A percentile compares a stretch with the other conserved stretches of the same genome.
Conservation (phyloP, 2,797 vertebrate species). For the Thunnus albacares region DNA sequence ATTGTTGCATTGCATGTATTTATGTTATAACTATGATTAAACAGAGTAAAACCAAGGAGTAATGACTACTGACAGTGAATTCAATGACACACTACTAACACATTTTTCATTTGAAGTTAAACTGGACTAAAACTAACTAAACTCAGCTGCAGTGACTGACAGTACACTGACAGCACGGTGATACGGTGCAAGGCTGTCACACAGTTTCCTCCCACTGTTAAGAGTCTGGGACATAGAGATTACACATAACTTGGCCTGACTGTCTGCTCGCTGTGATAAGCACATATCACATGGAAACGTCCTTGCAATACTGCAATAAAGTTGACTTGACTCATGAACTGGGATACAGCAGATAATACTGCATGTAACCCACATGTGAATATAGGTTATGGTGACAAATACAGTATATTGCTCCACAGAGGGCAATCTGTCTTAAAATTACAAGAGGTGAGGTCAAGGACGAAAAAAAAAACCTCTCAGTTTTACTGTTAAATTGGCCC, state of each 20-base stretch:
- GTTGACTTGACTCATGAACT: conserved; percentile 2
- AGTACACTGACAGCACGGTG: conserved; percentile 53
- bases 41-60: conserved; percentile 32
- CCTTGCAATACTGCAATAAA: conserved; percentile 27
- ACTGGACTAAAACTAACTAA: conserved; percentile 1
- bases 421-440: conserved; percentile 3
- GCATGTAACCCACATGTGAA: conserved; percentile 29
- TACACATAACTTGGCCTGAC: conserved; percentile 61
- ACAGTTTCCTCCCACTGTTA: conserved; percentile 70
- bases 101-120: conserved; percentile 1
- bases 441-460: conserved; percentile 15
- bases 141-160: conserved; percentile 42
- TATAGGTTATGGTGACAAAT: conserved; percentile 31
- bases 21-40: conserved; percentile 38
- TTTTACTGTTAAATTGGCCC: too few species aligned
- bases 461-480: neutral
- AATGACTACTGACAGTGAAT: neutral
- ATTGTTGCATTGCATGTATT: conserved; percentile 29
- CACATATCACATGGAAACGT: conserved; percentile 47
- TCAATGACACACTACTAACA: neutral
- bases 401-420: neutral
- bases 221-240: conserved; percentile 78
- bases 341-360: neutral
- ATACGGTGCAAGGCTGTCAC: conserved; percentile 53
- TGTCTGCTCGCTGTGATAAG: conserved; percentile 78